Conservation (phyloP, 2,113 vertebrate species). For the Pelobates fuscus region DNA sequence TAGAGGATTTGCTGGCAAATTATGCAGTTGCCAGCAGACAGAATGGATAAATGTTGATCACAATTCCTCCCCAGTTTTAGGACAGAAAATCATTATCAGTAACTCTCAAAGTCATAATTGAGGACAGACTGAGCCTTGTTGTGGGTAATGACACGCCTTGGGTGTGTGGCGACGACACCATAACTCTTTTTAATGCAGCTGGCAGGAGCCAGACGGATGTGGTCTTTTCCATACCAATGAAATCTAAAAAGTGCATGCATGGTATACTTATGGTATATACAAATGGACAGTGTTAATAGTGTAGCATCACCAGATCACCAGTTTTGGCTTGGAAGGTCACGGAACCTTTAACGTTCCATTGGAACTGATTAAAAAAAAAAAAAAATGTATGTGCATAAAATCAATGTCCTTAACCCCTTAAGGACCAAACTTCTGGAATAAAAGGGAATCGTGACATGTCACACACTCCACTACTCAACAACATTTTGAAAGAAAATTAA, state of each 20-base stretch:
- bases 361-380: too few species aligned
- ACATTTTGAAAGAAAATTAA: background rate
- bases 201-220: constrained; percentile 9
- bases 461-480: background rate
- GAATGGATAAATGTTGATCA: background rate
- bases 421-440: too few species aligned
- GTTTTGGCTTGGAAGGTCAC: too few species aligned
- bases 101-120: constrained; percentile 6
- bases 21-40: constrained; percentile 20
- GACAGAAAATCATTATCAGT: constrained; percentile 33
- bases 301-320: too few species aligned
- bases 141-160: constrained; percentile 48
- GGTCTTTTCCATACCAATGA: background rate
- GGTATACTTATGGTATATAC: too few species aligned
- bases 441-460: too few species aligned
- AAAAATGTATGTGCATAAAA: too few species aligned
- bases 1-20: too few species aligned
- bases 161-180: constrained; percentile 31
- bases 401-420: too few species aligned
- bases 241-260: too few species aligned
- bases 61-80: background rate
- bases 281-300: too few species aligned
- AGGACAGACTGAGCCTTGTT: constrained; percentile 40
- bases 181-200: constrained; percentile 20
- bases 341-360: too few species aligned